Conservation (phyloP, 2,797 vertebrate species). For the Diplodus puntazzo region DNA sequence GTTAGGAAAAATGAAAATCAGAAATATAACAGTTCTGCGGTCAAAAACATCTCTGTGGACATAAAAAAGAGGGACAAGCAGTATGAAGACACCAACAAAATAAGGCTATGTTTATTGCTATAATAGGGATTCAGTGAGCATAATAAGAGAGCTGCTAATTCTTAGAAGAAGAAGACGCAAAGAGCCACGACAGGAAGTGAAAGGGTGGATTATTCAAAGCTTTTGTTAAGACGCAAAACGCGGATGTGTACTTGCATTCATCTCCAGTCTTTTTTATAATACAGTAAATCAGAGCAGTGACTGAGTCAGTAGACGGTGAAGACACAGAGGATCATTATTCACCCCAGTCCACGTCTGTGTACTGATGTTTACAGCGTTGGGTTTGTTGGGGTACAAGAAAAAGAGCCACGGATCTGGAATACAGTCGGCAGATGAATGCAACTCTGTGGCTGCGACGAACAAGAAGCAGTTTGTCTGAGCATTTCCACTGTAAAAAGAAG, state of each 20-base stretch:
- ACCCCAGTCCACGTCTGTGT: constrained; percentile 8
- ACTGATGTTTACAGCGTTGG: constrained; percentile 59
- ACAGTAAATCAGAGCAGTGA: constrained; percentile 41
- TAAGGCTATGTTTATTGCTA: not conserved
- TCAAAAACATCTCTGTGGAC: constrained; percentile 13
- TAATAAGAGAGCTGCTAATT: constrained; percentile 12
- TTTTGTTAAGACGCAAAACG: constrained; percentile 40
- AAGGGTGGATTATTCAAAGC: constrained; percentile 40
- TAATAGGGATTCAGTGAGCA: constrained; percentile 20
- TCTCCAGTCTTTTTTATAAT: constrained; percentile 44
- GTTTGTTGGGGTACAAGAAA: constrained; percentile 56
- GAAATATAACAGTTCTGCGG: not conserved
- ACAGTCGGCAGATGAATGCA: constrained; percentile 51
- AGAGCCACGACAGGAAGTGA: constrained; percentile 56
- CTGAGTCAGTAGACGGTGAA: constrained; percentile 19
- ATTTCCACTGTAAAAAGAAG: constrained; percentile 57
- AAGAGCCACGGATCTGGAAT: constrained; percentile 44
- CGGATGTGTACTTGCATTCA: constrained; percentile 43
- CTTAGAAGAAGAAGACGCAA: constrained; percentile 28
- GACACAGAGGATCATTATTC: constrained; percentile 62
- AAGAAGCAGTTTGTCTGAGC: constrained; percentile 51
- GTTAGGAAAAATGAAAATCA: constrained; percentile 17
- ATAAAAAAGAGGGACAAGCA: not conserved
- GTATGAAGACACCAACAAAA: constrained; percentile 18
- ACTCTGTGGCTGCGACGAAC: constrained; percentile 46